Evolutionary conservation across 2,797 vertebrate species (phyloP).

Genomic region (Hoplostethus mediterraneus): DNA sequence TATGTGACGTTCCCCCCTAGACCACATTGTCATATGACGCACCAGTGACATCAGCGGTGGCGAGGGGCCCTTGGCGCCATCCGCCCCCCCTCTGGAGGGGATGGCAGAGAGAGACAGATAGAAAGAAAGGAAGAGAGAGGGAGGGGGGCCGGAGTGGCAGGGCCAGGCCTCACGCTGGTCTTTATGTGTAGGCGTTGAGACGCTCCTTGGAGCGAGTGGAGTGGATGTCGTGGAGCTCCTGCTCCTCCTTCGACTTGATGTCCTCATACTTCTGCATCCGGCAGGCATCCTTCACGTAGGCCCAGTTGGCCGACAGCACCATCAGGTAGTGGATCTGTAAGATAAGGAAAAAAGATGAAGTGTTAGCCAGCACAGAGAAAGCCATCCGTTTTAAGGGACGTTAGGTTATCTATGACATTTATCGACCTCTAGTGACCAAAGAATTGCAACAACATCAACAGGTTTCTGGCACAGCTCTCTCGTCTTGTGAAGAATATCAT

Average conservation of each 20-base stretch:
- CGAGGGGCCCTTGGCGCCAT: constrained; percentile 74
- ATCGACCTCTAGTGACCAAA: too few species aligned
- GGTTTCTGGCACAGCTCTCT: too few species aligned
- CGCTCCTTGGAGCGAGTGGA: constrained; percentile 99
- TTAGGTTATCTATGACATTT: too few species aligned
- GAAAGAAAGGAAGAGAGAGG: constrained; percentile 55
- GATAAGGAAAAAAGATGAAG: neutral
- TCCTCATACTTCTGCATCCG: constrained; percentile 99
- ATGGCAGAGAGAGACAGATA: constrained; percentile 67
- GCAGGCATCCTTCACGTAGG: constrained; percentile 98
- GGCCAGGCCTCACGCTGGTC: constrained; percentile 71
- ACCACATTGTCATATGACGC: constrained; percentile 83
- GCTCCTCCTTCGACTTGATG: constrained; percentile 99
- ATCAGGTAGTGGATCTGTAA: constrained; percentile 96
- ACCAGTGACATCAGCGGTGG: constrained; percentile 83
- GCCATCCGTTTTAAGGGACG: too few species aligned
- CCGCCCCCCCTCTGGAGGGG: constrained; percentile 71
- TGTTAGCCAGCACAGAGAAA: too few species aligned
- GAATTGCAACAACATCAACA: too few species aligned
- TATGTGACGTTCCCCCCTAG: constrained; percentile 66
- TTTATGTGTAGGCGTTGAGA: constrained; percentile 99
- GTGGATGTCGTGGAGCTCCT: constrained; percentile 98
- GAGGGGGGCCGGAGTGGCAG: constrained; percentile 72
- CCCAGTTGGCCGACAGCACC: constrained; percentile 99
- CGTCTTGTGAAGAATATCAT: too few species aligned